Percentiles rank a stretch among this genome's conserved stretches.
These are phyloP conservation scores for Planiliza haematocheilus DNA, from an alignment of 2,113 vertebrate genomes.

Conservation along the genomic window DNA sequence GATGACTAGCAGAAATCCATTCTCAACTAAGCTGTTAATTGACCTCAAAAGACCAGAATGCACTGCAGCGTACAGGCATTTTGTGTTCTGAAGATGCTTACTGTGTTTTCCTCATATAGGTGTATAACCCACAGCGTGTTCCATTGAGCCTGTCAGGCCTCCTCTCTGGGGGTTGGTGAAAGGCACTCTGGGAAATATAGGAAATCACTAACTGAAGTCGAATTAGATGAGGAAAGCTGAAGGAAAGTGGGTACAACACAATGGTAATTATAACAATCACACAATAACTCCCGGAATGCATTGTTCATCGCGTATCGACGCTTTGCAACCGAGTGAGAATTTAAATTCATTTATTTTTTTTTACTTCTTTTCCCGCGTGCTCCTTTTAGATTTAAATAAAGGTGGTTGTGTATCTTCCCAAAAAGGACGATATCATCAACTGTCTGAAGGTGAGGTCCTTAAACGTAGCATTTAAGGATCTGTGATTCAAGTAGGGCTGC, in stretches of 20 bases:
- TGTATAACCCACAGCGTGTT: conserved; percentile 33
- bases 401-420: conserved; percentile 6
- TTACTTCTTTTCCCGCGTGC: conserved; percentile 16
- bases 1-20: neutral
- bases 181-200: conserved; percentile 68
- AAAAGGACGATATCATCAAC: conserved; percentile 9
- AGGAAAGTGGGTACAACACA: conserved; percentile 53
- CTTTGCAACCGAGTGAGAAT: conserved; percentile 13
- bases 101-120: neutral
- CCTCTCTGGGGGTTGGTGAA: conserved; percentile 50
- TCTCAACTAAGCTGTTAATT: neutral
- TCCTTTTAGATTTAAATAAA: conserved; percentile 39
- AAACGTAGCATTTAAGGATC: neutral
- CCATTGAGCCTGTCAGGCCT: conserved; percentile 33
- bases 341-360: conserved; percentile 33
- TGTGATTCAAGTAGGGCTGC: neutral
- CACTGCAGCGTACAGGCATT: conserved; percentile 2
- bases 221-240: conserved; percentile 49
- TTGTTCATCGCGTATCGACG: conserved; percentile 61
- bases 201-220: conserved; percentile 65
- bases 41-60: conserved; percentile 14
- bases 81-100: conserved; percentile 9
- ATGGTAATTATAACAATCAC: conserved; percentile 52
- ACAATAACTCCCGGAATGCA: conserved; percentile 44
- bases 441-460: neutral